Conservation (phyloP, 2,113 vertebrate species). For the Platysternon megacephalum region DNA sequence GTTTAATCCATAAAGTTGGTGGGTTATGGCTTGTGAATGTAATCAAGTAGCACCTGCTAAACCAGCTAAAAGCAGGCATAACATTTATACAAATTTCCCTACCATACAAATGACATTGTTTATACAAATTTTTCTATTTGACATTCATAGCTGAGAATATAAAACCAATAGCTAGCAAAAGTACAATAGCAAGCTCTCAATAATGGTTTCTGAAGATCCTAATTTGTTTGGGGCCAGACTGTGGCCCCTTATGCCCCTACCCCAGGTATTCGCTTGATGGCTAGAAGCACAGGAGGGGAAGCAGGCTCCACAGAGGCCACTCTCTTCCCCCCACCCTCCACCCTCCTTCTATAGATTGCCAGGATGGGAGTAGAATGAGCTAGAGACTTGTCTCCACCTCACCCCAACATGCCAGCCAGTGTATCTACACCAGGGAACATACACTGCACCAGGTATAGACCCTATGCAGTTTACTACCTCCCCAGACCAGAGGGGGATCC, state of each 20-base stretch:
- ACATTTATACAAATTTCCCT: neutral
- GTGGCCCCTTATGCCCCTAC: neutral
- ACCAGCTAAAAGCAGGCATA: neutral
- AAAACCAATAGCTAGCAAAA: neutral
- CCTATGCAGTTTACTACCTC: neutral
- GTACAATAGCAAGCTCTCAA: neutral
- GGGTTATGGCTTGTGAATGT: neutral
- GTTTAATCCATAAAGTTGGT: neutral
- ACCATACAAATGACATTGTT: neutral
- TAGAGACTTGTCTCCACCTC: neutral
- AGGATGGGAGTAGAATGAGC: neutral
- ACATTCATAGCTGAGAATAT: neutral
- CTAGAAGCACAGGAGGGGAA: neutral
- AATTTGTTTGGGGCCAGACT: rapidly evolving
- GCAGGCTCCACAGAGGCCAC: neutral
- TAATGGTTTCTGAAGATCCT: neutral
- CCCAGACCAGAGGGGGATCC: neutral
- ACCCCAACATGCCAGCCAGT: neutral
- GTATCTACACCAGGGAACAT: neutral
- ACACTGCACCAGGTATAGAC: neutral
- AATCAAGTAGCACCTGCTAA: neutral
- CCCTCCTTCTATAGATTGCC: rapidly evolving
- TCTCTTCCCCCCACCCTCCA: neutral
- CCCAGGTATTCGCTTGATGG: neutral
- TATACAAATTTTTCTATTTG: neutral